Evolutionary conservation across 1,140 invertebrate species (phyloP), one percentile per base, ranked within the genome.

Genomic region (Tetramorium alpestre): DNA sequence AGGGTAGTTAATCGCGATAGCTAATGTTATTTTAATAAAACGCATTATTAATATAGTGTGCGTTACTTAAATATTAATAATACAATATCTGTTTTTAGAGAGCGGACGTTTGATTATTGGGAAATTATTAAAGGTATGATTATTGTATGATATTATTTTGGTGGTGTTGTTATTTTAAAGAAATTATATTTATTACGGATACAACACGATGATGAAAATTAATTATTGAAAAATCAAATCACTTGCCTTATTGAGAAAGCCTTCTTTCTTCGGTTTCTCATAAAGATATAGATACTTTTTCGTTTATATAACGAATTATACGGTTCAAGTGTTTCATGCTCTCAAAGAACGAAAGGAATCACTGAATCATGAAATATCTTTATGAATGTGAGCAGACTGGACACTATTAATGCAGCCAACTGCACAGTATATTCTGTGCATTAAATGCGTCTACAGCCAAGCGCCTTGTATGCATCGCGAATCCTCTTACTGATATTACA

Each of bases 341-440:
- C 2, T n/a, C 7, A 58, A 58, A 41, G 33, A 58, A 58, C 11
- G 51, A 41, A 60, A 76, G 54, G 13, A 60, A 41, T 76, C 33
- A 44, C n/a, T 25, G 54, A 76, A 7, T 58, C 73, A 41, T 56
- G 65, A 69, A 69, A 60, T 76, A 38, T 58, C 38, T 44, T 76
- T 41, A 3, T 60, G n/a, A 60, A 60, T 2, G 38, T 16, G 8
- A 60, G 7, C n/a, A 13, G 1, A 41, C 3, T 33, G 28, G n/a
- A 25, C 51, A 41, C 7, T n/a, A 16, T 76, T 44, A 60, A 76
- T 25, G n/a, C 22, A 58, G 22, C 10, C n/a, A 25, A 49, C 28
- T 33, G 18, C 3, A 16, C 56, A 60, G 22, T 28, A 64, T 33
- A 64, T 33, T 78, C 41, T 28, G 33, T 76, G 13, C 3, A 60